Evolutionary conservation across 2,113 vertebrate genomes (phyloP).

Genomic region (Halcyon malimbica): DNA sequence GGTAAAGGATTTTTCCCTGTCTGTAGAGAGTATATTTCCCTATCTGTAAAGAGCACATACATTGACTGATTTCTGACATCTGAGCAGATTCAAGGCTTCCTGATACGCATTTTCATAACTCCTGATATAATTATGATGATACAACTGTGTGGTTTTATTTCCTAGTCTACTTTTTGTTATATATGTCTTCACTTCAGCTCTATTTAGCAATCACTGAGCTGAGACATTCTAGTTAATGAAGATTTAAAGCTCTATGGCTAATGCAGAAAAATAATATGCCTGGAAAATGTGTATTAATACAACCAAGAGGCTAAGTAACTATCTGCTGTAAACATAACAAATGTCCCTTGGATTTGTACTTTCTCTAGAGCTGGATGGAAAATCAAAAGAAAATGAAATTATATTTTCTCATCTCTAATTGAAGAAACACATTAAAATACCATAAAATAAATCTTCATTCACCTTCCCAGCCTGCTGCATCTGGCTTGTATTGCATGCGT

Average conservation of each 20-base stretch:
- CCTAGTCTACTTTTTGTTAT: background rate
- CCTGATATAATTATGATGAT: background rate
- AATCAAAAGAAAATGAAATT: background rate
- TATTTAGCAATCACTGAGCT: constrained; percentile 4
- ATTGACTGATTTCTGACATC: background rate
- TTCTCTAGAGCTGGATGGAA: background rate
- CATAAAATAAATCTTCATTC: background rate
- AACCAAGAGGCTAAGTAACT: background rate
- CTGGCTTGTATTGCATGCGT: background rate
- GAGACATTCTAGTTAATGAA: background rate
- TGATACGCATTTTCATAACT: background rate
- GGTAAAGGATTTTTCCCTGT: background rate
- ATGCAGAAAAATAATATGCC: background rate
- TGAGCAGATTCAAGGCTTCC: background rate
- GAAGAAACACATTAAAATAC: background rate
- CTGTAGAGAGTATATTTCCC: background rate
- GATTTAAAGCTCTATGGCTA: background rate
- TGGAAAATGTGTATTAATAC: background rate
- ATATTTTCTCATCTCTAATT: background rate
- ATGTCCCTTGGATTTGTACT: background rate
- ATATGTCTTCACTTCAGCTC: constrained; percentile 3
- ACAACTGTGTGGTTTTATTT: background rate
- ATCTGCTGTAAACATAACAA: background rate
- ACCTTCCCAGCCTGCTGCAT: background rate
- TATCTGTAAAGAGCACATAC: background rate